Evolutionary conservation across 2,888 invertebrate species (phyloP).

Genomic region (Ctena decussata): DNA sequence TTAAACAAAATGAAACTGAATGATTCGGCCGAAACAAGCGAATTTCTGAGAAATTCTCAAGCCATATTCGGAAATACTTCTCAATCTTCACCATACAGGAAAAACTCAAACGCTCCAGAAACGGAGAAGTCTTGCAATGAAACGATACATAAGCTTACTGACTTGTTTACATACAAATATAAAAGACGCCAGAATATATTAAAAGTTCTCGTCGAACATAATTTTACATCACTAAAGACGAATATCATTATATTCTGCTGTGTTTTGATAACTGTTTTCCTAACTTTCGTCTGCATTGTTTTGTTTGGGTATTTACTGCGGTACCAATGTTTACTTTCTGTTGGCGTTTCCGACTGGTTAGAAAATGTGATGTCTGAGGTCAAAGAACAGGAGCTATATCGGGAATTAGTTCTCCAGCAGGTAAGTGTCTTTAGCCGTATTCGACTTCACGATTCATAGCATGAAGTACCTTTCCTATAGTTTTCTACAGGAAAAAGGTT

Average conservation of each 20-base stretch:
- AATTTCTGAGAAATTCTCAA: background rate
- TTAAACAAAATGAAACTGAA: background rate
- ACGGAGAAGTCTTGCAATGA: background rate
- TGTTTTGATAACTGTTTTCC: background rate
- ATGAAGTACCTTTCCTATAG: too few species aligned
- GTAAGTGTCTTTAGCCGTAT: slow-evolving; percentile 20
- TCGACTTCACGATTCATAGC: too few species aligned
- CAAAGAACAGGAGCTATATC: slow-evolving; percentile 14
- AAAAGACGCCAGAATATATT: background rate
- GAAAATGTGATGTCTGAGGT: slow-evolving; percentile 24
- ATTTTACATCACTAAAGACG: background rate
- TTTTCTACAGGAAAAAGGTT: too few species aligned
- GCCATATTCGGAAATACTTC: background rate
- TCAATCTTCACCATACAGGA: background rate
- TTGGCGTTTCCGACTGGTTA: slow-evolving; percentile 38
- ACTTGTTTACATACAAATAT: background rate
- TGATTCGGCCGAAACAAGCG: background rate
- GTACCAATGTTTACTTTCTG: slow-evolving; percentile 16
- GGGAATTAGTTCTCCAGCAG: slow-evolving; percentile 23
- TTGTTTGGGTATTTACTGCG: slow-evolving; percentile 21
- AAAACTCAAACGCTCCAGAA: background rate
- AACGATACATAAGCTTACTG: background rate
- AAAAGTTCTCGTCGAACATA: background rate
- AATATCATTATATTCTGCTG: background rate
- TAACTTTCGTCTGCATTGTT: slow-evolving; percentile 10